Evolutionary conservation across 2,888 invertebrate genomes (phyloP), one percentile per base, ranked within the genome.

Genomic region (Palloptera scutellata): DNA sequence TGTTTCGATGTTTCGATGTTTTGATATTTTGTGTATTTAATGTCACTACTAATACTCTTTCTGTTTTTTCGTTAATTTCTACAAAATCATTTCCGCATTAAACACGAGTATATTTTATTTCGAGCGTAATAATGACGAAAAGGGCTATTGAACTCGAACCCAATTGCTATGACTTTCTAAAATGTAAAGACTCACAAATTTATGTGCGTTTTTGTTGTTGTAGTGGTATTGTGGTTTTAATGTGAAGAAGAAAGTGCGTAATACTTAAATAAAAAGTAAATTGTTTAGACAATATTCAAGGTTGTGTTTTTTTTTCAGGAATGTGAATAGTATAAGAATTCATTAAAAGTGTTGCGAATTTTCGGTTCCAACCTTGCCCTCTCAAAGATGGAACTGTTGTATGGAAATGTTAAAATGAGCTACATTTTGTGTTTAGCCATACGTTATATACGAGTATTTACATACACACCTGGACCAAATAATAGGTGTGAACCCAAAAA

Each of bases 1-100:
- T 6, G 10, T 54, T 54, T 19, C 19, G 11, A 54, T 19, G 30
- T 30, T 2, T n/a, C n/a, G n/a, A 30, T 6, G 10, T 54, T 54
- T 19, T 8, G 11, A 54, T 19, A 6, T 30, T 2, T 30, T 4
- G 6, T 30, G 30, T 30, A 30, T 30, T 30, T 30, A 30, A n/a
- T 30, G 20, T 51, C 51, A 40, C 61, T 41, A 61, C n/a, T n/a
- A 52, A 17, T 52, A 61, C 51, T n/a, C 13, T 40, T 6, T 12
- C n/a, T 57, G 40, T 48, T 52, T 19, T 55, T 45, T 30, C 20
- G 9, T 30, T n/a, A 15, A 43, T 60, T 57, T 61, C 12, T 66
- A 66, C 52, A 30, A 53, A 62, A 48, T 62, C 52, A 64, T 59
- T 54, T 64, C 67, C 67, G 60, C 59, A 59, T 67, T 67, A 67